A percentile compares a stretch with the other conserved stretches of the same genome.
Evolutionary conservation across 2,888 invertebrate genomes (phyloP).

Genomic region (Erebia ligea): DNA sequence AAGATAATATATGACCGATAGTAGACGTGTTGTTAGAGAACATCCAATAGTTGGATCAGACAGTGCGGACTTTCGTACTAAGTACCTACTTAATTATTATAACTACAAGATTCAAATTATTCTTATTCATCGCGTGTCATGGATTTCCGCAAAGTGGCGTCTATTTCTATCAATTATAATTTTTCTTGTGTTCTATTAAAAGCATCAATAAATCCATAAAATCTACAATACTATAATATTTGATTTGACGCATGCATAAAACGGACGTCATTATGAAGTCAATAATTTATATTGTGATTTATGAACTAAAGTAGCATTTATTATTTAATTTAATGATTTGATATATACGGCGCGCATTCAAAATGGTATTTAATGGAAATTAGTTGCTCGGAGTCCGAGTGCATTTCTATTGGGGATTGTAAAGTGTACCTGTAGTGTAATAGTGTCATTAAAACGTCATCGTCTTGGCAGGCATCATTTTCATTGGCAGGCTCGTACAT

Average conservation of each 20-base stretch:
- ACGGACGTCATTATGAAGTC: conserved; percentile 27
- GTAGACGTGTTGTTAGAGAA: too few relatives aligned
- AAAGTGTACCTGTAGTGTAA: conserved; percentile 12
- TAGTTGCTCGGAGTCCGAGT: conserved; percentile 29
- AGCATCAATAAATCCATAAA: conserved; percentile 7
- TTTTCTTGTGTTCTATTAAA: conserved; percentile 25
- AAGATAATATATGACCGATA: too few relatives aligned
- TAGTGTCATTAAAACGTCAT: conserved; percentile 23
- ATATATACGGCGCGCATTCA: conserved; percentile 30
- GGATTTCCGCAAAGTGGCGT: conserved; percentile 27
- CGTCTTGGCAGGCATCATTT: neutral
- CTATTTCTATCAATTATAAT: conserved; percentile 17
- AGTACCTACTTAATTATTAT: neutral
- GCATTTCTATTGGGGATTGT: conserved; percentile 37
- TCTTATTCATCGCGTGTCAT: conserved; percentile 18
- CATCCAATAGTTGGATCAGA: too few relatives aligned
- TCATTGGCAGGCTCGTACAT: conserved; percentile 2
- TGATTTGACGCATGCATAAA: conserved; percentile 21
- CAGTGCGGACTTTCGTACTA: too few relatives aligned
- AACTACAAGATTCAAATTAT: neutral
- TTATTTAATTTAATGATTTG: conserved; percentile 22
- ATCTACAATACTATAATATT: conserved; percentile 4
- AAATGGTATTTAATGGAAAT: conserved; percentile 31
- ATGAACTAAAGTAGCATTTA: conserved; percentile 19
- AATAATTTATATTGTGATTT: conserved; percentile 29